Conservation (phyloP, 1,140 invertebrate species). For the Chironomus tepperi region DNA sequence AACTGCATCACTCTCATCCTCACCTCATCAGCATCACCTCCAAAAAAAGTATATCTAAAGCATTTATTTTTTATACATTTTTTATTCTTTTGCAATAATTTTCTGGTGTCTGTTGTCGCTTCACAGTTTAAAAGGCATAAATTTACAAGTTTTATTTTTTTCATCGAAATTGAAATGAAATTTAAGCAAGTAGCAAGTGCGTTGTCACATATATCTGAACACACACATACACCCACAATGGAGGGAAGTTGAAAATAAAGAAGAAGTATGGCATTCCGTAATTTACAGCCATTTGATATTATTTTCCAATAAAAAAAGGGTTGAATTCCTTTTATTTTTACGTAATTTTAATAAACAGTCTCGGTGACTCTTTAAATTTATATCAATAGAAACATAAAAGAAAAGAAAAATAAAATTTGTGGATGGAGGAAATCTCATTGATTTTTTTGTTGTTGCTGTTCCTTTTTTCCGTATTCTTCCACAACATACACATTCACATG, state of each 20-base stretch:
- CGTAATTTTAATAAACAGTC: conserved; percentile 12
- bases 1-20: too few relatives aligned
- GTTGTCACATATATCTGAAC: background rate
- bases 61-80: background rate
- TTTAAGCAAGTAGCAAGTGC: background rate
- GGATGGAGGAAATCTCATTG: too few relatives aligned
- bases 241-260: too few relatives aligned
- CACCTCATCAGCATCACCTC: too few relatives aligned
- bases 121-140: conserved; percentile 8
- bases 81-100: background rate
- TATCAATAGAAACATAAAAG: background rate
- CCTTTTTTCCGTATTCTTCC: too few relatives aligned
- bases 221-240: too few relatives aligned
- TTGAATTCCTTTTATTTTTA: background rate
- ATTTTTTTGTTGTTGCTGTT: too few relatives aligned
- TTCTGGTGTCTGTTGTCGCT: conserved; percentile 5
- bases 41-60: too few relatives aligned
- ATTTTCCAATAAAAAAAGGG: conserved; percentile 1
- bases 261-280: background rate
- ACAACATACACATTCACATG: background rate
- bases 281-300: conserved; percentile 14
- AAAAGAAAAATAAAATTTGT: too few relatives aligned
- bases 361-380: background rate
- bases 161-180: background rate
- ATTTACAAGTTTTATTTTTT: background rate